A percentile compares a stretch with the other conserved stretches of the same genome.
Evolutionary conservation across 2,113 vertebrate genomes (phyloP).

Genomic region (Acrocephalus arundinaceus): DNA sequence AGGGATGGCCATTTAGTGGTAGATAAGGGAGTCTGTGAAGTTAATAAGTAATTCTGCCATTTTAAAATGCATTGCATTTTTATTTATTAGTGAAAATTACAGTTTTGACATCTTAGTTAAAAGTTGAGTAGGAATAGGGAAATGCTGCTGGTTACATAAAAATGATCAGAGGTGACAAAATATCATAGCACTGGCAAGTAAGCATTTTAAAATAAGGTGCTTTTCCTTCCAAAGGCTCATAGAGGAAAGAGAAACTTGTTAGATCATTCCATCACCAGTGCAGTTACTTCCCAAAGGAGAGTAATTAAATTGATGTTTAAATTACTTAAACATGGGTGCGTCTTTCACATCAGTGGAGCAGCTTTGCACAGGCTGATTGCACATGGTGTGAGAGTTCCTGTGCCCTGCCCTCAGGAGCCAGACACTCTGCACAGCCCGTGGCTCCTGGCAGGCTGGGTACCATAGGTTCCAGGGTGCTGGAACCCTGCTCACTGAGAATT

Average conservation of each 20-base stretch:
- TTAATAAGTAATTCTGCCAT: constrained; percentile 56
- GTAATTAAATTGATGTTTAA: neutral
- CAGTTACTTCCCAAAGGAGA: neutral
- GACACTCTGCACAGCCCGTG: accelerated
- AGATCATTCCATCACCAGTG: neutral
- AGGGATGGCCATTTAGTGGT: neutral
- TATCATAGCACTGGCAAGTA: neutral
- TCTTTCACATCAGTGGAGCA: neutral
- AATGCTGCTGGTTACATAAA: neutral
- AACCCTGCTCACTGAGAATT: too few relatives aligned
- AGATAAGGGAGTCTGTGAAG: constrained; percentile 43
- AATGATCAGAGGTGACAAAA: neutral
- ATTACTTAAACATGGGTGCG: neutral
- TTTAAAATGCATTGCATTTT: constrained; percentile 18
- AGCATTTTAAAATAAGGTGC: neutral
- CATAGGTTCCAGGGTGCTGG: accelerated
- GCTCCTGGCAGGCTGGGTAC: neutral
- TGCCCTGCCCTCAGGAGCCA: accelerated
- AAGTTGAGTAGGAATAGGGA: neutral
- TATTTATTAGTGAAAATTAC: constrained; percentile 33
- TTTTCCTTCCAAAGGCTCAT: neutral
- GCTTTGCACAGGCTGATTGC: neutral
- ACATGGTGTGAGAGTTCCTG: neutral
- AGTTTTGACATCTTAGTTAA: constrained; percentile 35
- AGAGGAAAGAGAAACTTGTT: neutral